Evolutionary conservation across 2,113 vertebrate species (phyloP).

Genomic region (Spea multiplicata): DNA sequence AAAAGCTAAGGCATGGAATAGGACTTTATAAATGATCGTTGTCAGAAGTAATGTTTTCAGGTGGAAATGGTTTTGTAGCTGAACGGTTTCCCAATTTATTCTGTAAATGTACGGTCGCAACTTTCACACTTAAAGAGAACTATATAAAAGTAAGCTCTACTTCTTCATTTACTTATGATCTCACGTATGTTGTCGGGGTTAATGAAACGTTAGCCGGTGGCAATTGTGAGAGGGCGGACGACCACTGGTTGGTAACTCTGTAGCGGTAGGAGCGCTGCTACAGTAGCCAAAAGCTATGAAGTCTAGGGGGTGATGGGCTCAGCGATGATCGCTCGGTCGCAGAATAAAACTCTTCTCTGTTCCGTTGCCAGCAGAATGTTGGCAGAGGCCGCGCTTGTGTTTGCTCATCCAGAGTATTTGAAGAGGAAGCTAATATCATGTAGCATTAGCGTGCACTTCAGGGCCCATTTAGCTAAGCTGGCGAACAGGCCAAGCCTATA

Average conservation of each 20-base stretch:
- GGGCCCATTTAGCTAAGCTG: constrained; percentile 57
- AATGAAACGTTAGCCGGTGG: too few relatives aligned
- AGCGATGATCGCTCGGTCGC: constrained; percentile 27
- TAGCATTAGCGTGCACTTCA: constrained; percentile 57
- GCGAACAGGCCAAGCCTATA: constrained; percentile 52
- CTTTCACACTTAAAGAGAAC: too few relatives aligned
- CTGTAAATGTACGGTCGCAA: too few relatives aligned
- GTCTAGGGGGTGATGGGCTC: constrained; percentile 35
- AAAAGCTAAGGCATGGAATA: too few relatives aligned
- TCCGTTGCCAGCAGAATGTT: constrained; percentile 37
- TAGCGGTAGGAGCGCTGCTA: constrained; percentile 10
- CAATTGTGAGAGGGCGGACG: too few relatives aligned
- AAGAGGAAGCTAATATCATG: constrained; percentile 58
- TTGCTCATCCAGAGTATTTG: constrained; percentile 52
- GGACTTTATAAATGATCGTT: too few relatives aligned
- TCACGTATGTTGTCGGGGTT: too few relatives aligned
- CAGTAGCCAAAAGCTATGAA: constrained; percentile 31
- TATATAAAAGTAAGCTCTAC: too few relatives aligned
- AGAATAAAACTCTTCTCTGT: constrained; percentile 43
- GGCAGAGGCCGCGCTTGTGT: constrained; percentile 50
- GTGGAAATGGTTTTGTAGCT: too few relatives aligned
- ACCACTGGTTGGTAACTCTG: constrained; percentile 30
- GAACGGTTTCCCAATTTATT: too few relatives aligned
- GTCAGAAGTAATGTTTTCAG: too few relatives aligned
- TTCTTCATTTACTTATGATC: too few relatives aligned